Base-by-base conservation (phyloP, 2,888 invertebrate species). In the Drosophila monieri region DNA sequence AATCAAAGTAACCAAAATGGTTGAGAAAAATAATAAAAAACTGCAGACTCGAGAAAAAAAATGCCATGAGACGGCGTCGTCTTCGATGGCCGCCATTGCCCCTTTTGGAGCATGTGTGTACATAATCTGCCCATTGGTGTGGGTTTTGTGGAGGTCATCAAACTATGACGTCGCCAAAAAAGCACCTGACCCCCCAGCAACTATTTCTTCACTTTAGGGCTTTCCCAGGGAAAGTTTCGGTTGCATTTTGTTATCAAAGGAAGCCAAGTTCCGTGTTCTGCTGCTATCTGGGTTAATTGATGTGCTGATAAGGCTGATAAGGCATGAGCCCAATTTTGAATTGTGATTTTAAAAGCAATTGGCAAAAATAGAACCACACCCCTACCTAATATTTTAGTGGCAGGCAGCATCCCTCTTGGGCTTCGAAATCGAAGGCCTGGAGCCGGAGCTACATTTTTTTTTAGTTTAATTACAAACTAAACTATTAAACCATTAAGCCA, bases 91-190 rank as follows among this genome's bases (percentile, higher is more conserved):
- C 68, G 72, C 68, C 68, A 69, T 69, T 53, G 43, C 62, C 46
- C 44, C 43, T 55, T 54, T 23, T 57, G 66, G 35, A 71, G 71
- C 71, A 49, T 71, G 53, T 54, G 52, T 49, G 37, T 49, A 52
- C 37, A 46, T 41, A 15, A 10, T 55, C 35, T 58, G 53, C n/a
- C n/a, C n/a, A n/a, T n/a, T n/a, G 51, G 18, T 27, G 41, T 39
- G 67, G 32, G 25, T 41, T 41, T 32, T 23, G 47, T 52, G 65
- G 83, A 78, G 87, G 88, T 88, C 88, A 87, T 89, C 88, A 88
- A 88, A 88, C 89, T 89, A 76, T 84, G 78, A 75, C 55, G 61
- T 55, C 61, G 51, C 73, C 78, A 48, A 65, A 27, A 27, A 58
- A 66, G 55, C 1, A 18, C 18, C 41, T 39, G 51, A 58, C 70